A percentile compares a stretch with the other conserved stretches of the same genome.
phyloP scores from a whole-genome alignment of 2,797 vertebrate genomes.

The Monodelphis domestica region DNA sequence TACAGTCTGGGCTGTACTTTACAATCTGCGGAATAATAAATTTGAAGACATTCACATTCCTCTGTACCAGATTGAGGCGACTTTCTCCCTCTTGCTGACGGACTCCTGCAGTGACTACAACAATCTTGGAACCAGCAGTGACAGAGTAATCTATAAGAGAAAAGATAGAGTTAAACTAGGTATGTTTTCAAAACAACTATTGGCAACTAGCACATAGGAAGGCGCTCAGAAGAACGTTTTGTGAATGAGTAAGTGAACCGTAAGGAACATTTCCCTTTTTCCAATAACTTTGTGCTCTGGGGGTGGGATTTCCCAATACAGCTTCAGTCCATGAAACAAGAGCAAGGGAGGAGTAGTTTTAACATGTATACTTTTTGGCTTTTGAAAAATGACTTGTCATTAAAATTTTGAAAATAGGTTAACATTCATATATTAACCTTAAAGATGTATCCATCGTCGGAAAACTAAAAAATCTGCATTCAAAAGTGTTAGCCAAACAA shows the following conservation, averaged over 20 bases:
- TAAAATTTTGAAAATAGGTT: neutral
- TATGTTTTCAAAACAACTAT: neutral
- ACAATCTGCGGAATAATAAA: conserved; percentile 94
- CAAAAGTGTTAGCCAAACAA: neutral
- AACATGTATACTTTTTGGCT: neutral
- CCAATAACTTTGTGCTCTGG: neutral
- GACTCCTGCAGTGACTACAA: conserved; percentile 95
- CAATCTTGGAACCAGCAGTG: conserved; percentile 94
- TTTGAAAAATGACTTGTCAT: neutral
- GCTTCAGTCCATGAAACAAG: neutral
- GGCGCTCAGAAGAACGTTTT: neutral
- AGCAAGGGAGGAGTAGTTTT: neutral
- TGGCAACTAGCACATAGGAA: neutral
- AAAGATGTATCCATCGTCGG: neutral
- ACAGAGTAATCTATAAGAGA: conserved; percentile 91
- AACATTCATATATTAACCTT: neutral
- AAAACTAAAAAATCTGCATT: neutral
- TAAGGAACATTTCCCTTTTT: neutral
- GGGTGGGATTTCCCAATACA: neutral
- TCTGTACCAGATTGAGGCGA: conserved; percentile 96
- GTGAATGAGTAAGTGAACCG: neutral
- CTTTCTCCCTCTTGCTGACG: conserved; percentile 98
- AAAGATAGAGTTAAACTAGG: neutral
- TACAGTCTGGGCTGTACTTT: conserved; percentile 95
- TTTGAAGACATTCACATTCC: conserved; percentile 97